Evolutionary conservation across 2,888 invertebrate species (phyloP).

Genomic region (Baccha elongata): DNA sequence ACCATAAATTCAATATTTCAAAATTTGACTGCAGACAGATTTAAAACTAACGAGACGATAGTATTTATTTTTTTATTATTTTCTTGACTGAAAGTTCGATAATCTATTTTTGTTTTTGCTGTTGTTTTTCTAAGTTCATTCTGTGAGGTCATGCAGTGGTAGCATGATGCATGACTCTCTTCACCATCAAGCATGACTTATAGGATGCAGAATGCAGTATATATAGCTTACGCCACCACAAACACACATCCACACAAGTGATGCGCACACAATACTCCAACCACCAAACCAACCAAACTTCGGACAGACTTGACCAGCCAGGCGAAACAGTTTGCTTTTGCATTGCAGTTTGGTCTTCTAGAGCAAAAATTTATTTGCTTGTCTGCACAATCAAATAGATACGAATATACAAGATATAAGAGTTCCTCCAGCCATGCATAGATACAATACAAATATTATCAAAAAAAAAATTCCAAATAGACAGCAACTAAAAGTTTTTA

Average conservation of each 20-base stretch:
- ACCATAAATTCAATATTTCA: background rate
- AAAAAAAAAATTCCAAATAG: conserved; percentile 31
- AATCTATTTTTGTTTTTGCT: background rate
- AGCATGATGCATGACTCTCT: conserved; percentile 7
- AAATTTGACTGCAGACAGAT: background rate
- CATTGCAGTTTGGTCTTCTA: conserved; percentile 48
- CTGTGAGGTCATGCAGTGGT: background rate
- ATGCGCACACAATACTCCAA: conserved; percentile 25
- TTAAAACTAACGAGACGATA: conserved; percentile 1
- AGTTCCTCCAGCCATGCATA: conserved; percentile 13
- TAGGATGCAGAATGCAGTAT: conserved; percentile 12
- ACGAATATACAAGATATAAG: background rate
- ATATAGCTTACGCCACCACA: conserved; percentile 1
- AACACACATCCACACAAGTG: conserved; percentile 2
- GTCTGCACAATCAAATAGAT: conserved; percentile 34
- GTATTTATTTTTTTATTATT: background rate
- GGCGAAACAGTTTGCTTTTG: conserved; percentile 40
- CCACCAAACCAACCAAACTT: conserved; percentile 14
- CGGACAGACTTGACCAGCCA: conserved; percentile 56
- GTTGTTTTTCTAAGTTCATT: background rate
- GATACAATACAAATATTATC: conserved; percentile 3
- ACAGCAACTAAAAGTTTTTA: conserved; percentile 11
- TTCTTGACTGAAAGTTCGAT: conserved; percentile 5
- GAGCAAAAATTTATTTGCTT: conserved; percentile 51
- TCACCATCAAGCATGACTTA: conserved; percentile 16